Percentiles rank a stretch among this genome's conserved stretches.
Evolutionary conservation across 2,888 invertebrate genomes (phyloP).

Genomic region (Zhuqinia jingwanae): DNA sequence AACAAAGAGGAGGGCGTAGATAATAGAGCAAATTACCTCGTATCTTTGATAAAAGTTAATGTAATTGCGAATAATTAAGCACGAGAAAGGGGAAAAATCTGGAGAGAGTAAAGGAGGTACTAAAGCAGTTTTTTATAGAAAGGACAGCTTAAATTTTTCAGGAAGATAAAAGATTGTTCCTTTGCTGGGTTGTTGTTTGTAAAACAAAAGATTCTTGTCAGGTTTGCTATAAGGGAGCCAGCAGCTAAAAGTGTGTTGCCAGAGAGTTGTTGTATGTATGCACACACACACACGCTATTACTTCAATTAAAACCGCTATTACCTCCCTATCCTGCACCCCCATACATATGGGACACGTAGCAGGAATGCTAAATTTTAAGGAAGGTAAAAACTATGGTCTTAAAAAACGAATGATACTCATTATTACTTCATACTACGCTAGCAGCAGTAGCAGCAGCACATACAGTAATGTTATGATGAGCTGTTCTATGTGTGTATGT

Average conservation of each 20-base stretch:
- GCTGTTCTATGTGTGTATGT: not conserved
- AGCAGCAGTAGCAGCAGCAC: too few species aligned
- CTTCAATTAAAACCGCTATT: not conserved
- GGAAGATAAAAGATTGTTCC: not conserved
- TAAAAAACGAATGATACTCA: not conserved
- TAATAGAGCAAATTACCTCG: slow-evolving; percentile 23
- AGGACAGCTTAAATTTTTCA: not conserved
- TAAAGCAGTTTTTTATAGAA: too few species aligned
- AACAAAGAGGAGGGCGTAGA: not conserved
- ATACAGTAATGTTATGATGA: not conserved
- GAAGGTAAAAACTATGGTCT: not conserved
- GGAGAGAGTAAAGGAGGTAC: too few species aligned
- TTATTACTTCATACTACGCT: not conserved
- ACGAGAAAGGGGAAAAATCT: not conserved
- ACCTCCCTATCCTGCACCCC: not conserved
- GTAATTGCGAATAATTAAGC: slow-evolving; percentile 40
- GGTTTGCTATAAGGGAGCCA: not conserved
- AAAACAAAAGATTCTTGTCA: not conserved
- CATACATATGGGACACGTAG: not conserved
- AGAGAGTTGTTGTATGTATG: too few species aligned
- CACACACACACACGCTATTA: not conserved
- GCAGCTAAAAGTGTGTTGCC: slow-evolving; percentile 1
- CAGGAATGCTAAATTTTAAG: not conserved
- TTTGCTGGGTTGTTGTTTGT: not conserved
- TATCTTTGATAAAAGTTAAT: slow-evolving; percentile 45